Base-by-base conservation (phyloP, 1,140 invertebrate genomes). In the Bombus polaris region DNA sequence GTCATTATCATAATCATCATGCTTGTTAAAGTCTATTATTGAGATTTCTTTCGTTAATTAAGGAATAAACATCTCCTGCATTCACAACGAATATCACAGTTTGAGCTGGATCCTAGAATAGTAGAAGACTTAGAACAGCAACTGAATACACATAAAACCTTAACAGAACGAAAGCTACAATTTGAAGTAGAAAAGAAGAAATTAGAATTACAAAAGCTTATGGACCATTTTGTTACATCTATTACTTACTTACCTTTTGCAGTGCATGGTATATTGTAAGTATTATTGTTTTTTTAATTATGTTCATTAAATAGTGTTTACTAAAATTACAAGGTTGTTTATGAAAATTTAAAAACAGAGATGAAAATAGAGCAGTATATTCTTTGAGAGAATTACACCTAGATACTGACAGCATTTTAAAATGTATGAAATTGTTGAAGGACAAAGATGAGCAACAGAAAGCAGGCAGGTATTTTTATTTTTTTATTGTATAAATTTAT, bases 151-250 rank as follows among this genome's bases (percentile, higher is more conserved):
- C 95, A 97, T 86, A 96, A 97, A 87, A 94, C 96, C 25, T 92
- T 97, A 47, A 96, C 97, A 12, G 94, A 95, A 3, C 94, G 95
- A 71, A 96, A 97, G 92, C 81, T 96, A 15, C 97, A 96, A 2
- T 97, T 96, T 93, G 96, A 97, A 83, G 93, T 97, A 6, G 97
- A 97, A 91, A 97, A 97, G 88, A 97, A 97, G 37, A 95, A 96
- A 86, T 91, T 98, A 13, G 96, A 95, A 22, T 95, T 97, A 35
- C 93, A 96, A 39, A 98, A 98, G 94, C 94, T 98, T 66, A 95
- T 96, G 88, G 94, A 96, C 32, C 96, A 97, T 89, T 97, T 97
- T 87, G 96, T 97, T n/a, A 94, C 97, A 89, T 95, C 96, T 25
- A 92, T 97, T 15, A 96, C 97, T 79, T 96, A 96, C 28, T 95